Base-by-base conservation (phyloP, 2,113 vertebrate species). In the Panthera uncia region DNA sequence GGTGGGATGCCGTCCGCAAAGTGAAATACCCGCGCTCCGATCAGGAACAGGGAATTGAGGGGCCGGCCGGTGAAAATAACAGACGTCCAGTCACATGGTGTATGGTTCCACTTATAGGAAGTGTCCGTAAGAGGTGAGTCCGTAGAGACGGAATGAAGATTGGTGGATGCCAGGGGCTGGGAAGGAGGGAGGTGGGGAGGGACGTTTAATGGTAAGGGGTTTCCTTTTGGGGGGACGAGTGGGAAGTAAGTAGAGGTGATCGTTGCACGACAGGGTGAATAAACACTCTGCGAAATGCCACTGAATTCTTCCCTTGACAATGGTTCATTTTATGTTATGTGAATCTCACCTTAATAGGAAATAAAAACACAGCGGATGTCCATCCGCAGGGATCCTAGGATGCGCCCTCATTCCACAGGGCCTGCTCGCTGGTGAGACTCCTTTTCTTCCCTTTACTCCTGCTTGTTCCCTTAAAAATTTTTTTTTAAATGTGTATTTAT, bases 141-240 rank as follows among this genome's bases (percentile, higher is more conserved):
- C 52, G 21, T 0, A 50, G 57, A 50, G 29, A 14, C 52, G 50
- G 41, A 31, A n/a, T 1, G 21, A 31, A 18, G 45, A 1, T 0
- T 5, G 48, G 31, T 29, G 69, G 21, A 12, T 29, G 36, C 23
- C 18, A 3, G 73, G 68, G 74, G 36, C 27, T 16, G 55, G 18
- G 33, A 29, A 48, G 36, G 2, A 11, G 25, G 57, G 57, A 61
- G 15, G 2, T 1, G 2, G 13, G 31, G 25, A 19, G 29, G 21
- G 45, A 3, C 68, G 14, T 18, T 76, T 25, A n/a, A 13, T 0
- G 13, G 65, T 2, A 6, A 31, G 1, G 15, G 23, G 6, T 74
- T 61, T 69, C 31, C 65, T 63, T 52, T 36, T 31, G 27, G 69
- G 55, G 48, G 4, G 61, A 15, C 9, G 52, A 5, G 45, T 29